phyloP scores from a whole-genome alignment of 2,113 vertebrate species.

The Pristiophorus japonicus region DNA sequence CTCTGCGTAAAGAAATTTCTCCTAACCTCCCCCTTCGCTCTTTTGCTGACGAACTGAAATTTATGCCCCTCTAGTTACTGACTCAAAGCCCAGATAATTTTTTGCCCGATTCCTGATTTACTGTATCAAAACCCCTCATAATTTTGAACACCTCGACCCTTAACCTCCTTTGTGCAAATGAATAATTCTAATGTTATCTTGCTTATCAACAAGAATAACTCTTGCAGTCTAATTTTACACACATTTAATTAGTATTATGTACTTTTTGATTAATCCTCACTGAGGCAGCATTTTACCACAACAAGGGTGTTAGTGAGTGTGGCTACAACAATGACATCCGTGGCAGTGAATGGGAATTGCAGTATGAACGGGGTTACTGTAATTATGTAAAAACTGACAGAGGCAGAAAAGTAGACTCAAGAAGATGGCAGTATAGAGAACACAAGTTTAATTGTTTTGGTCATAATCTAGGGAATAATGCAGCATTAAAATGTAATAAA shows the following conservation, averaged over 20 bases:
- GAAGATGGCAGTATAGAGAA: too few species aligned
- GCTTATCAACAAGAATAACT: background rate
- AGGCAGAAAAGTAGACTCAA: too few species aligned
- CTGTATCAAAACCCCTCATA: background rate
- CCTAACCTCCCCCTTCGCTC: background rate
- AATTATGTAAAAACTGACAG: background rate
- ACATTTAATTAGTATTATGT: background rate
- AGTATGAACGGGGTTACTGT: background rate
- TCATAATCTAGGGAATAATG: too few species aligned
- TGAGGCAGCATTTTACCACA: background rate
- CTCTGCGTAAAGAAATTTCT: background rate
- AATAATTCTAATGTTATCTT: background rate
- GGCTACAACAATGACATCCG: background rate
- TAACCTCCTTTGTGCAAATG: background rate
- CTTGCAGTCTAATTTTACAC: background rate
- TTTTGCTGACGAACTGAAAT: background rate
- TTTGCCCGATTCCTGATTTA: background rate
- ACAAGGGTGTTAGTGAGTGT: background rate
- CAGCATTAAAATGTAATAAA: too few species aligned
- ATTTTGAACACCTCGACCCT: background rate
- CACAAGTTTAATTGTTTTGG: too few species aligned
- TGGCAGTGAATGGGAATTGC: background rate
- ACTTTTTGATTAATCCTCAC: background rate
- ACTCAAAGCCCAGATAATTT: background rate
- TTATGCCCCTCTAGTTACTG: background rate